Evolutionary conservation across 2,113 vertebrate species (phyloP).

Genomic region (Leptodactylus fuscus): DNA sequence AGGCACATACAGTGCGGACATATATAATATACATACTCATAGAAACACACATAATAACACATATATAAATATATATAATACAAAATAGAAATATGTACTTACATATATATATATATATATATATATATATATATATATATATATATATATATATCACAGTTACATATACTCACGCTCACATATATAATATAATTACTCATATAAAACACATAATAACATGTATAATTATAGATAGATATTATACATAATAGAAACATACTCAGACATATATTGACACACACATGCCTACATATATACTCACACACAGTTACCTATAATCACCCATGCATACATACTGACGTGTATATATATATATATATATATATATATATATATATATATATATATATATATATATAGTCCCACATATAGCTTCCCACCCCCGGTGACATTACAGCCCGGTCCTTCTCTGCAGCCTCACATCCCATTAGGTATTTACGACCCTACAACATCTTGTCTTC

Average conservation of each 20-base stretch:
- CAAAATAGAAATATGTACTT: too few species aligned
- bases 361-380: neutral
- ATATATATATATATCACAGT: too few species aligned
- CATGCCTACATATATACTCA: neutral
- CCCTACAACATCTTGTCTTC: constrained; percentile 15
- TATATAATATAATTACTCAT: neutral
- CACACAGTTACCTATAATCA: neutral
- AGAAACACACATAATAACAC: too few species aligned
- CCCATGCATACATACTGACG: neutral
- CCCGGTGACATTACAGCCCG: neutral
- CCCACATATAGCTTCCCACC: neutral
- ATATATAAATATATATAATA: too few species aligned
- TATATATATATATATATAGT: neutral
- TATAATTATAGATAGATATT: neutral
- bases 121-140: too few species aligned
- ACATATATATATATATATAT: too few species aligned
- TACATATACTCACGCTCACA: too few species aligned
- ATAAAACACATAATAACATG: neutral
- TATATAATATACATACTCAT: too few species aligned
- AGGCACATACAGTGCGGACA: too few species aligned
- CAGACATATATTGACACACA: neutral
- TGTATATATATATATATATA: neutral
- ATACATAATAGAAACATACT: neutral
- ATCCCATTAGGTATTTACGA: constrained; percentile 26
- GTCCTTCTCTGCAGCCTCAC: neutral